Base-by-base conservation (phyloP, 2,797 vertebrate genomes). In the Sebastes trivittatus region DNA sequence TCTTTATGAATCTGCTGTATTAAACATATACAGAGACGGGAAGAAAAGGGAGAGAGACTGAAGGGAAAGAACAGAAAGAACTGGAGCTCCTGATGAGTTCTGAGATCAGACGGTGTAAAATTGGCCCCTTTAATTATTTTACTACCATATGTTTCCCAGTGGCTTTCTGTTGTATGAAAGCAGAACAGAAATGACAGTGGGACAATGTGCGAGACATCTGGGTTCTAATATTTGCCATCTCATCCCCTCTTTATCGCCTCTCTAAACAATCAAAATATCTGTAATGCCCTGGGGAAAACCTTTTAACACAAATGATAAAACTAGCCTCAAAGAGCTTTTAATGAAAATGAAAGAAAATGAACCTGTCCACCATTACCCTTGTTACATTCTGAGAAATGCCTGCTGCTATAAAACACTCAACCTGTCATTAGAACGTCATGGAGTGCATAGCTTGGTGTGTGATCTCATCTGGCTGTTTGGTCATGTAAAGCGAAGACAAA, bases 401-500 rank as follows among this genome's bases (percentile, higher is more conserved):
- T 52, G 18, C 49, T 52, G 49, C 49, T 52, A 52, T 52, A 52
- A 52, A 52, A 52, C 49, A 52, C 49, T 52, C 20, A 52, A 52
- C 49, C 49, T 52, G 49, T 52, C 49, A 54, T 54, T 54, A 54
- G 49, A 4, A 52, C 52, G 49, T 80, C 49, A 29, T 59, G 69
- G 32, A 34, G 58, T 32, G 25, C 38, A 27, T 29, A 66, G 16
- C 55, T 68, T 49, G 22, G 11, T 58, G 69, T 77, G 60, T 85
- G 61, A 86, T 20, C 54, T 75, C 59, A 80, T 62, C 38, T 1
- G 25, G 36, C 38, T 80, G 69, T 27, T 83, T 64, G 76, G 58
- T 72, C 60, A 67, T 46, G 61, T 32, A 6, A 18, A 46, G 68
- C 5, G 30, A 46, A 22, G 52, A 70, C 72, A 74, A 67, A 71